Evolutionary conservation across 2,797 vertebrate genomes (phyloP), one percentile per base, ranked within the genome.

Genomic region (Pseudochirops corinnae): DNA sequence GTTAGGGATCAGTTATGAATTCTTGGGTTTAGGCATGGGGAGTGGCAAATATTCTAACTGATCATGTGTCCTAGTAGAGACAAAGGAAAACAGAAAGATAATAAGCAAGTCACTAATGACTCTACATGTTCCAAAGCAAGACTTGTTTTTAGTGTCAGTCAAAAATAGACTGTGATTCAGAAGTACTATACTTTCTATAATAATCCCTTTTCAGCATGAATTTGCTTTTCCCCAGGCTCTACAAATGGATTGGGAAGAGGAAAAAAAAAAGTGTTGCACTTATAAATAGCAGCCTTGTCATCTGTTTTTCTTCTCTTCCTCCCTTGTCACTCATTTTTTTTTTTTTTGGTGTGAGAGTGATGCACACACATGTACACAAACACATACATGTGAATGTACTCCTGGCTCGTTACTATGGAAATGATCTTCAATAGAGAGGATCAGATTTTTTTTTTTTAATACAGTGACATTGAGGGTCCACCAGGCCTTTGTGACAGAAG

Each of bases 261-360:
- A 67, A 31, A 92, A 57, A 56, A 91, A 95, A 92, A 95, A 90
- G 94, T 60, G 57, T 94, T 92, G 96, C 91, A 57, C 82, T 97
- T 97, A 94, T 95, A 97, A 96, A 90, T 82, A 96, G 94, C 94
- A 91, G 74, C 50, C 1, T 91, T 96, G 93, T 52, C 33, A 94
- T 96, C 31, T 52, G 21, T 91, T 94, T 91, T 26, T 58, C 31
- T 21, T 46, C 90, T 52, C 53, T 91, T 94, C n/a, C 18, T 60
- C 91, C 28, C 62, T n/a, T 16, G 39, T 90, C 74, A 13, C 62
- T 94, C 62, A 14, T 96, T 94, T 46, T 46, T 97, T 96, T 60
- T 55, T 87, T 52, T 55, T 16, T 14, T 60, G 0, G 56, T n/a
- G 16, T 52, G 53, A 52, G 90, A 13, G 5, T 55, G 52, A 39